Evolutionary conservation across 2,888 invertebrate genomes (phyloP), one percentile per base, ranked within the genome.

Genomic region (Arctia plantaginis): DNA sequence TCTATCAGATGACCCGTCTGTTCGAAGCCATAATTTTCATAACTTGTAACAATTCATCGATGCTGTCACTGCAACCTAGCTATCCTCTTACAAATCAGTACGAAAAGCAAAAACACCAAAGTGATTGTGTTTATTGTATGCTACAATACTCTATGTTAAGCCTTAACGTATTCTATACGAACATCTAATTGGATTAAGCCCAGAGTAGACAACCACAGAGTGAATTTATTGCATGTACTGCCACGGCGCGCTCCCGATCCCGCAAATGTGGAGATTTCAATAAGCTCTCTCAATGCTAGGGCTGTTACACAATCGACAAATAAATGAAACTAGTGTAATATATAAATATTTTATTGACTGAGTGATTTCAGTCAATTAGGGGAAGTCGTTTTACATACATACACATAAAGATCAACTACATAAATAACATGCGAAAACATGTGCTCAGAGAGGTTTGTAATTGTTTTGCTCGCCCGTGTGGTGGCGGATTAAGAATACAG

Each of bases 201-300:
- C 39, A 4, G 41, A 35, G 15, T 15, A 66, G 35, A 66, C 41
- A 66, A 39, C 66, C 67, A 67, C 67, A 15, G 44, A 41, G 41
- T 67, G 39, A 67, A 67, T 66, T 69, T 69, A 51, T 51, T 51
- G 68, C 68, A 33, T 55, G 27, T 69, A 51, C 23, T 7, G 51
- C 23, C 65, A 39, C 65, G 39, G 65, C n/a, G 65, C 65, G 39
- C 65, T 23, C 30, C 44, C 15, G 27, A 35, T 41, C n/a, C 39
- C 44, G 67, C 44, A 67, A 67, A 39, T 44, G 27, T 27, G 41
- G n/a, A 41, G 27, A 41, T 41, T 67, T 67, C 67, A 44, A 66
- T 67, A 67, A 39, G 67, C 30, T 30, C 44, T 27, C 27, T 27
- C 44, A n/a, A 41, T 44, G 8, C 67, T 20, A 41, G 41, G 41